Evolutionary conservation across 2,113 vertebrate genomes (phyloP), one percentile per base, ranked within the genome.

Genomic region (Mormoops blainvillei): DNA sequence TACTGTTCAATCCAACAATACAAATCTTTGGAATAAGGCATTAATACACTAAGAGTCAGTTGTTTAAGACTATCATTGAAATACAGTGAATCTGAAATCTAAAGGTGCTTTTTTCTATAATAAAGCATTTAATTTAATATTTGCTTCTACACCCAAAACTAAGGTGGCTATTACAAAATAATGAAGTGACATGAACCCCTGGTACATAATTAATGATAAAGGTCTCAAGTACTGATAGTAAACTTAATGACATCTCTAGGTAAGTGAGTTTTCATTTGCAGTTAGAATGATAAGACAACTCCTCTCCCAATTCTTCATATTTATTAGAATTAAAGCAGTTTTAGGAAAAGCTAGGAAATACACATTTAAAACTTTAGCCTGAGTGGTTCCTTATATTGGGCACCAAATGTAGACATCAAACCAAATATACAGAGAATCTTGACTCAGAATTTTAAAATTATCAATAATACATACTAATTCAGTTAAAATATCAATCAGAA

Each of bases 391-490:
- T 93, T 76, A 94, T 14, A 36, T 45, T 88, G 33, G 26, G 9
- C 12, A 68, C 43, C 56, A 96, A 87, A 74, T 76, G 15, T 33
- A 94, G 77, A 91, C 84, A 94, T 94, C 22, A 93, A n/a, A 38
- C 14, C 73, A 95, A 73, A 77, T 97, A 74, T 26, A 50, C 52
- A 89, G 41, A 94, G 67, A 74, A 76, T 71, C 24, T 45, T 89
- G 43, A 96, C 48, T 93, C 14, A 76, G 67, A n/a, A 95, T 70
- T 87, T 93, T 87, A 38, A 92, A 88, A 67, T 67, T 84, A 94
- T 28, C 77, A 94, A 90, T 71, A 68, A 84, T 78, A 87, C 5
- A 89, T 71, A 77, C 20, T 7, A 95, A 77, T 56, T 94, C 74
- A 54, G n/a, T 45, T 94, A 93, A 94, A 94, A 61, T 82, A 74